phyloP scores from a whole-genome alignment of 2,888 invertebrate species.

The Caenorhabditis macrosperma region DNA sequence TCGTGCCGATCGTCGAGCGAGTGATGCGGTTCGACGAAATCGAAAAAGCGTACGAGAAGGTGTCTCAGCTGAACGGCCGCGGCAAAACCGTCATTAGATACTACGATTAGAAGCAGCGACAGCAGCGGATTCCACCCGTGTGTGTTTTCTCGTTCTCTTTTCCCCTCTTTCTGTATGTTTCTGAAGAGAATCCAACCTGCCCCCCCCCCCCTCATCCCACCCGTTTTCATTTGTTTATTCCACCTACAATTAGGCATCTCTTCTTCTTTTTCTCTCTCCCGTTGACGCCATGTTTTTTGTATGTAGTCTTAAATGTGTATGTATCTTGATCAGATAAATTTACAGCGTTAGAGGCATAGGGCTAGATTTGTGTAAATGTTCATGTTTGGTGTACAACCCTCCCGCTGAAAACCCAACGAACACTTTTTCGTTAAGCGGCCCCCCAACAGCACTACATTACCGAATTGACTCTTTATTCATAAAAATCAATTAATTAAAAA shows the following conservation, averaged over 20 bases:
- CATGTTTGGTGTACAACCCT: too few species aligned
- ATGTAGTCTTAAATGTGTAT: neutral
- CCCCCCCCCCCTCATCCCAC: neutral
- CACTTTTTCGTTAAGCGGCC: too few species aligned
- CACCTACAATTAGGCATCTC: neutral
- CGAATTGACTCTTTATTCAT: too few species aligned
- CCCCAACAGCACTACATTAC: too few species aligned
- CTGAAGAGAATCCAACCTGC: too few species aligned
- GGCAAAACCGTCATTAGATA: constrained; percentile 81
- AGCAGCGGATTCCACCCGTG: too few species aligned
- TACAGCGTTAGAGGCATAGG: too few species aligned
- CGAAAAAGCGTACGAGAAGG: constrained; percentile 84
- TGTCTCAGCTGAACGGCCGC: constrained; percentile 79
- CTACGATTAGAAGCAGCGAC: constrained; percentile 11
- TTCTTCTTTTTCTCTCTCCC: neutral
- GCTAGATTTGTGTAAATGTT: too few species aligned
- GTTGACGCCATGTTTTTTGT: neutral
- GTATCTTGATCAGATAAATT: neutral
- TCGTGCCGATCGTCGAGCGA: constrained; percentile 87
- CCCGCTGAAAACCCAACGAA: too few species aligned
- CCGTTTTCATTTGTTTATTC: neutral
- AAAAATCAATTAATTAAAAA: too few species aligned
- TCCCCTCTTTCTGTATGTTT: too few species aligned
- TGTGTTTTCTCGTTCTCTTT: too few species aligned
- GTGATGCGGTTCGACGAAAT: constrained; percentile 86